Percentiles rank a stretch among this genome's conserved stretches.
Conservation (phyloP, 1,140 invertebrate species). For the Musca vetustissima region DNA sequence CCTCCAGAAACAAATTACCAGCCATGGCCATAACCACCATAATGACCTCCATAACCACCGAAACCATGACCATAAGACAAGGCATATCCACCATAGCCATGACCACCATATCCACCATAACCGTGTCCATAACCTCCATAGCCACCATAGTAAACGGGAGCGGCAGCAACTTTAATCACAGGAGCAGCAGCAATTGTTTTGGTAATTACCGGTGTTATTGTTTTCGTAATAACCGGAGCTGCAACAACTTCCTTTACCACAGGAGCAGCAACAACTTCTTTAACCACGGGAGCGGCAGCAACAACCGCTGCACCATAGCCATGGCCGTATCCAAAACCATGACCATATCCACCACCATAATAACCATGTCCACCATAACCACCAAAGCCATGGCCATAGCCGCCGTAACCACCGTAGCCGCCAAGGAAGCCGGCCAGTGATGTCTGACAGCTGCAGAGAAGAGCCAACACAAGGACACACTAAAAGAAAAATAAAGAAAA, state of each 20-base stretch:
- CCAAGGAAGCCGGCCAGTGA: slow-evolving; percentile 38
- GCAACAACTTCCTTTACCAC: slow-evolving; percentile 32
- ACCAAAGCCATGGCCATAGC: slow-evolving; percentile 16
- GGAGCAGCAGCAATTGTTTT: slow-evolving; percentile 34
- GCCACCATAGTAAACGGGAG: slow-evolving; percentile 20
- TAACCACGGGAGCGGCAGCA: slow-evolving; percentile 29
- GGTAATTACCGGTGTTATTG: slow-evolving; percentile 32
- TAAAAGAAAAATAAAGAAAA: neutral
- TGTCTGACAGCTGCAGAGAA: slow-evolving; percentile 19
- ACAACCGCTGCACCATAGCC: slow-evolving; percentile 28
- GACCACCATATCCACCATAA: no score
- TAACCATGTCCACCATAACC: slow-evolving; percentile 32
- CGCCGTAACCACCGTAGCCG: slow-evolving; percentile 29
- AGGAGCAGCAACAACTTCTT: slow-evolving; percentile 29
- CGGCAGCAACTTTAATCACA: slow-evolving; percentile 12
- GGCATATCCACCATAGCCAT: slow-evolving; percentile 11
- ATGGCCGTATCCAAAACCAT: slow-evolving; percentile 34
- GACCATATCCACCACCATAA: slow-evolving; percentile 29
- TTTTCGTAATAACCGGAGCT: slow-evolving; percentile 41
- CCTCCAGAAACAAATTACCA: no score
- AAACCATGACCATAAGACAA: slow-evolving; percentile 25
- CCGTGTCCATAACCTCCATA: slow-evolving; percentile 19
- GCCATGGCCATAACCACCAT: slow-evolving; percentile 42
- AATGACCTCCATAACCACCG: slow-evolving; percentile 31
- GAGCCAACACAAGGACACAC: slow-evolving; percentile 38